A percentile compares a stretch with the other conserved stretches of the same genome.
Evolutionary conservation across 2,888 invertebrate genomes (phyloP).

Genomic region (Euphydryas editha): DNA sequence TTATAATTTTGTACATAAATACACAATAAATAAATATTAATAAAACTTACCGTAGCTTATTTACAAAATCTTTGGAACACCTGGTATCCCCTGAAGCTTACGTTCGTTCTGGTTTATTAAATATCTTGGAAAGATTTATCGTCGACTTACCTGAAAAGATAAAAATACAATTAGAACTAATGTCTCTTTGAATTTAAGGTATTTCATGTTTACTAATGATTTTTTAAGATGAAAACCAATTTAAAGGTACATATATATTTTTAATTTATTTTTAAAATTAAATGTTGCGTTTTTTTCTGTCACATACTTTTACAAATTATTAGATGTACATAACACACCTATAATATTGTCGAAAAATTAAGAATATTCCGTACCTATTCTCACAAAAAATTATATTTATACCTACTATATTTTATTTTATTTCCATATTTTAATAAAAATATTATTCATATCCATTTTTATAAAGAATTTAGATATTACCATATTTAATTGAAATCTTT

Average conservation of each 20-base stretch:
- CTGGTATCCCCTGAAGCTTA: neutral
- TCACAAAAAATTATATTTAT: neutral
- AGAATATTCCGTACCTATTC: neutral
- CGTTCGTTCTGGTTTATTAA: neutral
- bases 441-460: neutral
- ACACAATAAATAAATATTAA: constrained; percentile 1
- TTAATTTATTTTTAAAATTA: too few relatives aligned
- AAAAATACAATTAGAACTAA: constrained; percentile 42
- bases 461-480: too few relatives aligned
- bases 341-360: neutral
- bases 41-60: neutral
- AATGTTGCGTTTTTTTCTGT: too few relatives aligned
- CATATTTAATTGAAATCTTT: constrained; percentile 3
- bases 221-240: too few relatives aligned
- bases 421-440: neutral
- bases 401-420: neutral
- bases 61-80: constrained; percentile 4
- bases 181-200: too few relatives aligned
- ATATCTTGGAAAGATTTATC: constrained; percentile 1
- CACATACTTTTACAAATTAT: too few relatives aligned
- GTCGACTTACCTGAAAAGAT: constrained; percentile 56
- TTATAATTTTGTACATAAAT: neutral
- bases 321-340: too few relatives aligned
- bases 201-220: neutral
- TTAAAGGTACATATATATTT: too few relatives aligned